A percentile compares a stretch with the other conserved stretches of the same genome.
These are phyloP conservation scores for Sciurus niger DNA, from an alignment of 2,113 vertebrate genomes.

Conservation along the genomic window DNA sequence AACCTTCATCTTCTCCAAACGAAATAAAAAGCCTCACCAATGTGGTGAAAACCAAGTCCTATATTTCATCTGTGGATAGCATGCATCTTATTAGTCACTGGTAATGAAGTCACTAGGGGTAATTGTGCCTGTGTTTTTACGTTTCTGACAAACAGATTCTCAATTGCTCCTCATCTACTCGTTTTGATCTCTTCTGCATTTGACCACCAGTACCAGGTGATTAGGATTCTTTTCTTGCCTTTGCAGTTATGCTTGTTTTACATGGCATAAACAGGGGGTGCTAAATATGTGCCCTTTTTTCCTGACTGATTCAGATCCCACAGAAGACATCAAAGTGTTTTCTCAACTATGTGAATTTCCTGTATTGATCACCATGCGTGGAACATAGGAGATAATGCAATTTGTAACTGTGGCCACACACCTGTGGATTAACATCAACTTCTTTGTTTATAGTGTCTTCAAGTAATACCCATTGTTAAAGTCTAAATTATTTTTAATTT, in stretches of 20 bases:
- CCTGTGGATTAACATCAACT: background rate
- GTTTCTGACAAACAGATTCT: background rate
- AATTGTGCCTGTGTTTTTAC: background rate
- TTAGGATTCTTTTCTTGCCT: background rate
- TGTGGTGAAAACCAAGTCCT: background rate
- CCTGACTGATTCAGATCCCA: background rate
- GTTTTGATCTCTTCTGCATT: background rate
- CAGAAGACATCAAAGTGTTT: background rate
- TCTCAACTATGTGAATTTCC: background rate
- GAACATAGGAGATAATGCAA: background rate
- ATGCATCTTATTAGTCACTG: background rate
- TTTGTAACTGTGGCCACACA: accelerated
- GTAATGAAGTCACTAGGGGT: accelerated
- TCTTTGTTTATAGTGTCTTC: background rate
- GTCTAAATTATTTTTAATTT: no score
- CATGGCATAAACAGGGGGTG: background rate
- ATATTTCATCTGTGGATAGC: background rate
- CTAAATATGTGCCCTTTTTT: background rate
- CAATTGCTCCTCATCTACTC: no score
- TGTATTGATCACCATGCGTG: background rate
- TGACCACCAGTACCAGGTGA: background rate
- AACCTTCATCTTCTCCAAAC: background rate
- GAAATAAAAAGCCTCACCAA: background rate
- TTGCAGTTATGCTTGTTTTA: background rate
- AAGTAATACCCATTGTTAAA: background rate